Percentiles rank a stretch among this genome's conserved stretches.
These are phyloP conservation scores for Nudaria mundana DNA, from an alignment of 2,888 invertebrate genomes.

Conservation along the genomic window DNA sequence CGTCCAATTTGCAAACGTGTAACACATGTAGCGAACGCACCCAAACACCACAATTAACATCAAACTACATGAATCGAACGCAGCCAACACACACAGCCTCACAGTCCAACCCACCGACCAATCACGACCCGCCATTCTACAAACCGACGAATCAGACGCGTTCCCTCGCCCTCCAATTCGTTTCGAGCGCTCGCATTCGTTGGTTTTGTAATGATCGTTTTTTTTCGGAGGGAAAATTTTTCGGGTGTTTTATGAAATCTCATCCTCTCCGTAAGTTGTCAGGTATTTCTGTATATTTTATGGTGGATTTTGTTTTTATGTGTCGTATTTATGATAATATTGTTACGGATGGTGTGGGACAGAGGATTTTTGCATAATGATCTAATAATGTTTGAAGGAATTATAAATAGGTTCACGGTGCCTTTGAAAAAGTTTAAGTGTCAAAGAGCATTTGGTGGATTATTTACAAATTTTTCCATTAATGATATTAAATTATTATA, in stretches of 20 bases:
- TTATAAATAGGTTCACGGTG: slow-evolving; percentile 8
- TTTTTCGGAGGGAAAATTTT: slow-evolving; percentile 70
- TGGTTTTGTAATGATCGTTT: slow-evolving; percentile 61
- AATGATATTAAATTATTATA: too few relatives aligned
- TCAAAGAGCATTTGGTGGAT: too few relatives aligned
- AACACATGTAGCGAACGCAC: slow-evolving; percentile 41
- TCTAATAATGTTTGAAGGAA: slow-evolving; percentile 34
- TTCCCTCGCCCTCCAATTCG: slow-evolving; percentile 57
- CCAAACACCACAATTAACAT: slow-evolving; percentile 58
- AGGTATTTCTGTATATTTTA: slow-evolving; percentile 54
- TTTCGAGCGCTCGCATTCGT: slow-evolving; percentile 55
- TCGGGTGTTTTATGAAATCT: slow-evolving; percentile 72
- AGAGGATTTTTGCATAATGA: slow-evolving; percentile 66
- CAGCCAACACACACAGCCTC: slow-evolving; percentile 54
- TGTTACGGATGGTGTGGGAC: slow-evolving; percentile 57
- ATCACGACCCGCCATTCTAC: slow-evolving; percentile 46
- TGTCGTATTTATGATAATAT: slow-evolving; percentile 70
- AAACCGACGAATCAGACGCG: slow-evolving; percentile 59
- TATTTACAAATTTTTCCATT: too few relatives aligned
- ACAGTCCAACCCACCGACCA: slow-evolving; percentile 62
- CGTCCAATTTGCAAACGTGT: slow-evolving; percentile 43
- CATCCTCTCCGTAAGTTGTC: slow-evolving; percentile 42
- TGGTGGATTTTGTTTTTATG: slow-evolving; percentile 61
- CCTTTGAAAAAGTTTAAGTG: slow-evolving; percentile 1
- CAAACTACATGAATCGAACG: slow-evolving; percentile 54